These are phyloP conservation scores for Ceratina japonica DNA, from an alignment of 1,140 invertebrate species.

Conservation along the genomic window DNA sequence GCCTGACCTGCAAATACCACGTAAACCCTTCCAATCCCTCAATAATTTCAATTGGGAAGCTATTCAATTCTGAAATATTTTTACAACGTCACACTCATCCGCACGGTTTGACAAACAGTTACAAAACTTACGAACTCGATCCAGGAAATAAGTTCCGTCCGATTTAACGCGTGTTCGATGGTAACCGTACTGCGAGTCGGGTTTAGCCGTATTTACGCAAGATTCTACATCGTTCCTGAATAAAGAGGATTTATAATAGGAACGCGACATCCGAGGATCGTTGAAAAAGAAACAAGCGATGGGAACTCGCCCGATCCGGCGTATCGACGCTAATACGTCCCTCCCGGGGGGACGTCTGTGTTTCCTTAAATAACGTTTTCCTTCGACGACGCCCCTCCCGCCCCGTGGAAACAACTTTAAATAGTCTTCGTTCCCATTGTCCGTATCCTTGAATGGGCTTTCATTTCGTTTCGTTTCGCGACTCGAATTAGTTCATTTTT, in stretches of 20 bases:
- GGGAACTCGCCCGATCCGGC: not conserved
- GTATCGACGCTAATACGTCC: not conserved
- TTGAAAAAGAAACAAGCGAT: not conserved
- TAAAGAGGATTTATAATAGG: constrained; percentile 52
- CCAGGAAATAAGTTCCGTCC: constrained; percentile 39
- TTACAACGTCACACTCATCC: too few species aligned
- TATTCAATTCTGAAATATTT: too few species aligned
- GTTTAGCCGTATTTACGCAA: constrained; percentile 54
- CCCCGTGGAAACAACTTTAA: not conserved
- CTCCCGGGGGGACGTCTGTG: not conserved
- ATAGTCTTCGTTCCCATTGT: not conserved
- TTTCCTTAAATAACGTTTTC: constrained; percentile 13
- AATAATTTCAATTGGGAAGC: too few species aligned
- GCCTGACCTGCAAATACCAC: too few species aligned
- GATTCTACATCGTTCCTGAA: constrained; percentile 2
- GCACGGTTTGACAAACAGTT: too few species aligned
- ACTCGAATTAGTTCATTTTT: constrained; percentile 32
- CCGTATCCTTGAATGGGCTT: not conserved
- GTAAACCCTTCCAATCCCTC: too few species aligned
- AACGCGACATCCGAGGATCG: too few species aligned
- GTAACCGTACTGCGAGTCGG: constrained; percentile 43
- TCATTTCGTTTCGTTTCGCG: not conserved
- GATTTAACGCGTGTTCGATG: constrained; percentile 52
- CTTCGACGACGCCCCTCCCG: not conserved
- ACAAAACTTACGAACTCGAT: too few species aligned